Percentiles rank a stretch among this genome's conserved stretches.
Evolutionary conservation across 2,797 vertebrate genomes (phyloP).

Genomic region (Phoeniculus purpureus): DNA sequence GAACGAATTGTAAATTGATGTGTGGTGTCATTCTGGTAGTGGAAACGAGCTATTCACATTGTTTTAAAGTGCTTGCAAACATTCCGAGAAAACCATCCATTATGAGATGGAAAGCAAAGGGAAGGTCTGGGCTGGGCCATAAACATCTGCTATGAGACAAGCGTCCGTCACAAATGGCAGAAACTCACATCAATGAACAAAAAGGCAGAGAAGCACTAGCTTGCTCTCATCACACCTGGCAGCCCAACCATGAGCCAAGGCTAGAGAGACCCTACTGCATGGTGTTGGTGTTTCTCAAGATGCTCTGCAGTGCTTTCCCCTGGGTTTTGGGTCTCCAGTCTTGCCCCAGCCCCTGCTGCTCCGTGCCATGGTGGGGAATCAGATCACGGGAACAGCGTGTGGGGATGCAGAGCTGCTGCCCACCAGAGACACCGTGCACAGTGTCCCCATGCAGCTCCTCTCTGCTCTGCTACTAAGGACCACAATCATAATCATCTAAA

Average conservation of each 20-base stretch:
- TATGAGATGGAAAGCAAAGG: fast-evolving
- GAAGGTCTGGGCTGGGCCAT: neutral
- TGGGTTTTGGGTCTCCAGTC: neutral
- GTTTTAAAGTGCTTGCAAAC: neutral
- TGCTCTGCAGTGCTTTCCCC: neutral
- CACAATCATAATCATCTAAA: neutral
- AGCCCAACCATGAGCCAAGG: neutral
- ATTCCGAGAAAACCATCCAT: neutral
- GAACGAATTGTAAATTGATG: neutral
- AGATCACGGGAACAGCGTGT: fast-evolving
- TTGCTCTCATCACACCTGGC: neutral
- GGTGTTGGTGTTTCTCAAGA: neutral
- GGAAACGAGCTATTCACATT: neutral
- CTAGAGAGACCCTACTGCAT: neutral
- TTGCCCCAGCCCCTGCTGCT: neutral
- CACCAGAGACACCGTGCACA: fast-evolving
- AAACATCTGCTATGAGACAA: neutral
- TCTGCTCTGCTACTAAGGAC: fast-evolving
- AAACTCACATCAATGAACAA: neutral
- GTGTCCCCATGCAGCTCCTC: neutral
- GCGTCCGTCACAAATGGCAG: neutral
- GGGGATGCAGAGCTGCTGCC: neutral
- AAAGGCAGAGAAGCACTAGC: neutral
- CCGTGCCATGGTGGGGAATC: neutral
- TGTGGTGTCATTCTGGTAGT: neutral